phyloP scores from a whole-genome alignment of 2,888 invertebrate species.

The Lepidocyrtoides sp. region DNA sequence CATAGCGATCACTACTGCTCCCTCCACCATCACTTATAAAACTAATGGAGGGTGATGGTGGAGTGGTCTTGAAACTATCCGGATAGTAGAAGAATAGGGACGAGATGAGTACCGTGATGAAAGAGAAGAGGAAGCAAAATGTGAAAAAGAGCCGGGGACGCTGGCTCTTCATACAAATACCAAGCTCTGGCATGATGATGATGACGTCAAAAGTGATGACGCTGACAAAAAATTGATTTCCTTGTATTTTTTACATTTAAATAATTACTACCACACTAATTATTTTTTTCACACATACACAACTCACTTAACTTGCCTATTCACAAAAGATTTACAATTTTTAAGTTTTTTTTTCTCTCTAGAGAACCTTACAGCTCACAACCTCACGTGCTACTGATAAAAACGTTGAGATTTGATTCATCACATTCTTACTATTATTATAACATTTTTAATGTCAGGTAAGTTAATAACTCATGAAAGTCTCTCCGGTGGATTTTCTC shows the following conservation, averaged over 20 bases:
- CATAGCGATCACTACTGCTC: constrained; percentile 51
- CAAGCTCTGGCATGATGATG: constrained; percentile 76
- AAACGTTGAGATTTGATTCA: neutral
- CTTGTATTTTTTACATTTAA: constrained; percentile 22
- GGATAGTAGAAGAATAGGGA: constrained; percentile 84
- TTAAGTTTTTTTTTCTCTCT: constrained; percentile 32
- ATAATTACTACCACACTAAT: constrained; percentile 11
- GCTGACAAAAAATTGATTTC: constrained; percentile 2
- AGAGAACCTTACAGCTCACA: constrained; percentile 58
- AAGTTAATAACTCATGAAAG: constrained; percentile 34
- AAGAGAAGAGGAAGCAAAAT: constrained; percentile 83
- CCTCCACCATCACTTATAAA: constrained; percentile 66
- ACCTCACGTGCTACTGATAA: constrained; percentile 40
- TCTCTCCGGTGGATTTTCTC: neutral
- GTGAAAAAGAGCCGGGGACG: constrained; percentile 84
- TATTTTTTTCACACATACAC: constrained; percentile 32
- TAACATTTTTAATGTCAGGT: constrained; percentile 3
- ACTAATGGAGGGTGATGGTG: constrained; percentile 66
- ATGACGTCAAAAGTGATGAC: neutral
- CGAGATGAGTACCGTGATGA: constrained; percentile 83
- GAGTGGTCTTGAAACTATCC: constrained; percentile 74
- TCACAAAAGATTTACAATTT: neutral
- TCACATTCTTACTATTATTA: neutral
- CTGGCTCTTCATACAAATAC: constrained; percentile 77
- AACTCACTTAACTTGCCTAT: neutral